Percentiles rank a stretch among this genome's conserved stretches.
Evolutionary conservation across 2,888 invertebrate species (phyloP).

Genomic region (Campaea margaritaria): DNA sequence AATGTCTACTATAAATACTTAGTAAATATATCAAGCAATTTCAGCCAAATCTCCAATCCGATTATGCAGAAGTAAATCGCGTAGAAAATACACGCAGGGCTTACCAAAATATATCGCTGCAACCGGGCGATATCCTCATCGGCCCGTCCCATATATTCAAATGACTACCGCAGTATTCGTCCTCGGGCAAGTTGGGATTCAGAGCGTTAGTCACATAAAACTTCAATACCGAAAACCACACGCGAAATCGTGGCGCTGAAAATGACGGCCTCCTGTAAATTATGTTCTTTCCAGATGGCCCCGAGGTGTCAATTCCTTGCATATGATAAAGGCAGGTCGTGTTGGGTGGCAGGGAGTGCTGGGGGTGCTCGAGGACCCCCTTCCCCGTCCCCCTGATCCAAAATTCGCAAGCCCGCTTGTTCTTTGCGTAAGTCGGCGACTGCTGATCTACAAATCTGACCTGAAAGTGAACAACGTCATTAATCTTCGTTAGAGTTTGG

Average conservation of each 20-base stretch:
- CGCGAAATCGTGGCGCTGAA: constrained; percentile 89
- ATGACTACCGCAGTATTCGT: constrained; percentile 93
- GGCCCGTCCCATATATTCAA: constrained; percentile 95
- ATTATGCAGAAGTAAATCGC: constrained; percentile 34
- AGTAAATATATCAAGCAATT: constrained; percentile 9
- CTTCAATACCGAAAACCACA: constrained; percentile 94
- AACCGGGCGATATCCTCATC: constrained; percentile 89
- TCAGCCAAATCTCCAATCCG: constrained; percentile 34
- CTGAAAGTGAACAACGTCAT: constrained; percentile 72
- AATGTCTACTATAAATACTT: constrained; percentile 4
- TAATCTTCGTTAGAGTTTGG: constrained; percentile 19
- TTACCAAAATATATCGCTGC: constrained; percentile 93
- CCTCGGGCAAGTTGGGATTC: constrained; percentile 87
- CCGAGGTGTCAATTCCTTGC: constrained; percentile 86
- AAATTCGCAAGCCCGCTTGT: constrained; percentile 93
- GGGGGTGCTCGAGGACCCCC: constrained; percentile 93
- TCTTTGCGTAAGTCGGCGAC: constrained; percentile 93
- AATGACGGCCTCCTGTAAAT: constrained; percentile 84
- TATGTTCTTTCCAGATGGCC: constrained; percentile 84
- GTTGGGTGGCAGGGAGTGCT: constrained; percentile 94
- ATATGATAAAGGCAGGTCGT: constrained; percentile 96
- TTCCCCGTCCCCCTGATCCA: constrained; percentile 92
- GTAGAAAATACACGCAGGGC: constrained; percentile 52
- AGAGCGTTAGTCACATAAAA: constrained; percentile 90
- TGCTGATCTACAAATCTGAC: constrained; percentile 94